Conservation (phyloP, 2,888 invertebrate genomes). For the Melanchra persicariae region DNA sequence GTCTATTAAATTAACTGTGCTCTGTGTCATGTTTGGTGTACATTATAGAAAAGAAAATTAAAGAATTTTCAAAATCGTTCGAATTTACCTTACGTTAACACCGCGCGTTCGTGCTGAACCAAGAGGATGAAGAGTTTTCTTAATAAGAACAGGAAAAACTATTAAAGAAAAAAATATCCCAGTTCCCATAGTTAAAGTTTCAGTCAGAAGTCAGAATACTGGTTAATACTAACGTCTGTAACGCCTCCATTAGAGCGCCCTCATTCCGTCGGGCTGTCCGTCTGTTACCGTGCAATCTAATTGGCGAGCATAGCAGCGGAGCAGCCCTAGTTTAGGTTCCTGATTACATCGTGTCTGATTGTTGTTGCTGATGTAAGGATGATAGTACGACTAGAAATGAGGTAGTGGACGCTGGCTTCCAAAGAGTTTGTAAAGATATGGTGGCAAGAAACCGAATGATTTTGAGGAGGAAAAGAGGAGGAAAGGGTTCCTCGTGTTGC, state of each 20-base stretch:
- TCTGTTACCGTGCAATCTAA: constrained; percentile 52
- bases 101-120: background rate
- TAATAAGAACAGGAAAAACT: background rate
- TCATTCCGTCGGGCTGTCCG: constrained; percentile 56
- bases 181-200: background rate
- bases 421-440: background rate
- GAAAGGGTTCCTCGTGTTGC: background rate
- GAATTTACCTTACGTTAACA: background rate
- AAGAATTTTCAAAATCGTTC: no score
- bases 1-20: no score
- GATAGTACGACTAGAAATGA: background rate
- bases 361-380: constrained; percentile 3
- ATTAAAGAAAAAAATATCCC: background rate
- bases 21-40: no score
- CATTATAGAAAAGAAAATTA: no score
- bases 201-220: constrained; percentile 26
- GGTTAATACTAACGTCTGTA: constrained; percentile 41
- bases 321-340: constrained; percentile 17
- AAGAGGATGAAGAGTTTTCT: background rate
- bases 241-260: constrained; percentile 36
- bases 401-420: background rate
- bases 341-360: constrained; percentile 50
- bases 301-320: constrained; percentile 25
- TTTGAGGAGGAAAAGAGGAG: no score
- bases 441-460: no score